Percentiles rank a stretch among this genome's conserved stretches.
Conservation (phyloP, 2,113 vertebrate genomes). For the Pongo pygmaeus region DNA sequence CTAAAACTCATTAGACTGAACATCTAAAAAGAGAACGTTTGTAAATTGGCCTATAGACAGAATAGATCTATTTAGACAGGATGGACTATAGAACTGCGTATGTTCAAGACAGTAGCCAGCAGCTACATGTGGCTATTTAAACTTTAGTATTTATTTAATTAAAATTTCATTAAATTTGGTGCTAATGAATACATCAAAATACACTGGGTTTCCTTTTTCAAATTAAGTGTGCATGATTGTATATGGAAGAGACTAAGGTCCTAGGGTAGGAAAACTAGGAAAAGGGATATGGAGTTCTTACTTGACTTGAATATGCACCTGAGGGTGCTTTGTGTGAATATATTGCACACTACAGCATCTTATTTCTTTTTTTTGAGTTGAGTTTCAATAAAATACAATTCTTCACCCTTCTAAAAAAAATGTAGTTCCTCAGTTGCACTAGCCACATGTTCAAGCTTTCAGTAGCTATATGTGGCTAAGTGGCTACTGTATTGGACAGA, state of each 20-base stretch:
- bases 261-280: constrained; percentile 84
- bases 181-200: constrained; percentile 89
- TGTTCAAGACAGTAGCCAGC: not conserved
- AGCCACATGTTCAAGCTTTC: not conserved
- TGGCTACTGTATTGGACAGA: not conserved
- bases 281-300: constrained; percentile 84
- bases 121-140: not conserved
- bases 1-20: not conserved
- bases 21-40: not conserved
- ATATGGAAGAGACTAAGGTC: constrained; percentile 87
- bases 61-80: not conserved
- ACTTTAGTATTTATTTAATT: not conserved
- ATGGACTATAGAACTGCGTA: not conserved
- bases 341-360: constrained; percentile 93
- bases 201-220: constrained; percentile 87
- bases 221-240: constrained; percentile 90
- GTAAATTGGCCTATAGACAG: not conserved
- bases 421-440: not conserved
- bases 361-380: constrained; percentile 92
- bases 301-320: constrained; percentile 92
- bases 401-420: constrained; percentile 82
- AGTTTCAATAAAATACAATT: constrained; percentile 92
- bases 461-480: not conserved
- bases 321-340: constrained; percentile 90
- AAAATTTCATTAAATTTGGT: constrained; percentile 80